A percentile compares a stretch with the other conserved stretches of the same genome.
These are phyloP conservation scores for Onychostoma macrolepis DNA, from an alignment of 2,113 vertebrate genomes.

Conservation along the genomic window DNA sequence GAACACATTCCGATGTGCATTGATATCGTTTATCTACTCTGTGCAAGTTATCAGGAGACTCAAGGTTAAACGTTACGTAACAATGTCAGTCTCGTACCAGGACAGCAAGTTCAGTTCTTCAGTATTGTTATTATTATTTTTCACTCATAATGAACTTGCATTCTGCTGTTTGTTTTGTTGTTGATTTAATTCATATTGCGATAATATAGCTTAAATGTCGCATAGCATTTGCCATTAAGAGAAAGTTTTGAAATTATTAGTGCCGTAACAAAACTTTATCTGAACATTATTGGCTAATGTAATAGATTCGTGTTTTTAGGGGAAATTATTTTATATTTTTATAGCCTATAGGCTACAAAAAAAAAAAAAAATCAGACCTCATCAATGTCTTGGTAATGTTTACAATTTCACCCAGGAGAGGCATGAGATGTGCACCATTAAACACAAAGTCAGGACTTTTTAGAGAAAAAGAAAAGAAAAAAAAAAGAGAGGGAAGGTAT, in stretches of 20 bases:
- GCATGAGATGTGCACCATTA: neutral
- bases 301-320: neutral
- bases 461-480: too few relatives aligned
- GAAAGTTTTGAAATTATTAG: neutral
- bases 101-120: neutral
- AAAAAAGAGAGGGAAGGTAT: neutral
- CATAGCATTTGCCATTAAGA: neutral
- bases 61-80: slow-evolving; percentile 55
- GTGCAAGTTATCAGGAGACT: slow-evolving; percentile 2
- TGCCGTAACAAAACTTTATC: neutral
- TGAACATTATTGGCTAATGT: neutral
- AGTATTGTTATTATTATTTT: neutral
- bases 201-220: neutral
- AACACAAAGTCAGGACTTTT: neutral
- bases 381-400: neutral
- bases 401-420: neutral
- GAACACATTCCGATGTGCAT: neutral
- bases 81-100: slow-evolving; percentile 13
- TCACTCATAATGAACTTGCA: neutral
- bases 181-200: neutral
- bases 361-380: neutral
- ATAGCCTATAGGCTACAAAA: too few relatives aligned
- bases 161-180: neutral
- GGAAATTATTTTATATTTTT: neutral
- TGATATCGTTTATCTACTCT: neutral